These are phyloP conservation scores for Lutjanus campechanus DNA, from an alignment of 2,797 vertebrate genomes.

Conservation along the genomic window DNA sequence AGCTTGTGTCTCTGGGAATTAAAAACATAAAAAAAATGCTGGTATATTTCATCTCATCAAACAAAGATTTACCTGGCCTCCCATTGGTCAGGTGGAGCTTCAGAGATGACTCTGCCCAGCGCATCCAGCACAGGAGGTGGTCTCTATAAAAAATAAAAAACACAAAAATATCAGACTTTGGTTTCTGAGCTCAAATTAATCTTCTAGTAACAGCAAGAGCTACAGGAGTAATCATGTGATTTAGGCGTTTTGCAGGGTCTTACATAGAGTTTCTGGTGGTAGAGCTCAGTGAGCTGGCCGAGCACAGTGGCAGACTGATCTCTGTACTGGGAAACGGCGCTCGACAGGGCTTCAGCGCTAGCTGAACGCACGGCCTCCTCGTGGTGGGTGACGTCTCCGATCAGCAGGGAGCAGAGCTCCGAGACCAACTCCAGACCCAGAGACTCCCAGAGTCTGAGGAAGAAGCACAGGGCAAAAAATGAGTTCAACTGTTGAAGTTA, in stretches of 20 bases:
- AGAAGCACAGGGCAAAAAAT: not conserved
- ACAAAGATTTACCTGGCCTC: slow-evolving; percentile 91
- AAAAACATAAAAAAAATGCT: no score
- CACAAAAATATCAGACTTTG: not conserved
- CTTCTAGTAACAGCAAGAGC: not conserved
- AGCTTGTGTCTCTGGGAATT: not conserved
- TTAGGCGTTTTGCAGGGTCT: slow-evolving; percentile 66
- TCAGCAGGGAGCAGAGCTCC: slow-evolving; percentile 93
- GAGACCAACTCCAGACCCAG: slow-evolving; percentile 93
- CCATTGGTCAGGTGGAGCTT: slow-evolving; percentile 98
- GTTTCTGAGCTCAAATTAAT: not conserved
- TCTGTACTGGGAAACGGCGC: slow-evolving; percentile 91
- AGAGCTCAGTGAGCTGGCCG: slow-evolving; percentile 93
- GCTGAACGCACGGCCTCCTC: slow-evolving; percentile 94
- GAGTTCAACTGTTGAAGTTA: not conserved
- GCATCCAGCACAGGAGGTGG: slow-evolving; percentile 96
- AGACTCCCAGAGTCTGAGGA: slow-evolving; percentile 91
- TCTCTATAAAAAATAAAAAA: slow-evolving; percentile 83
- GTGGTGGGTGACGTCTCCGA: slow-evolving; percentile 93
- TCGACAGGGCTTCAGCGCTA: slow-evolving; percentile 93
- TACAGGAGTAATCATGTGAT: not conserved
- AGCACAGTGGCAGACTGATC: slow-evolving; percentile 91
- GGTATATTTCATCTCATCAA: not conserved
- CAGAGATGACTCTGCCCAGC: slow-evolving; percentile 96
- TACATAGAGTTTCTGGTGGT: slow-evolving; percentile 97